phyloP scores from a whole-genome alignment of 2,113 vertebrate species.

The Hypanus sabinus region DNA sequence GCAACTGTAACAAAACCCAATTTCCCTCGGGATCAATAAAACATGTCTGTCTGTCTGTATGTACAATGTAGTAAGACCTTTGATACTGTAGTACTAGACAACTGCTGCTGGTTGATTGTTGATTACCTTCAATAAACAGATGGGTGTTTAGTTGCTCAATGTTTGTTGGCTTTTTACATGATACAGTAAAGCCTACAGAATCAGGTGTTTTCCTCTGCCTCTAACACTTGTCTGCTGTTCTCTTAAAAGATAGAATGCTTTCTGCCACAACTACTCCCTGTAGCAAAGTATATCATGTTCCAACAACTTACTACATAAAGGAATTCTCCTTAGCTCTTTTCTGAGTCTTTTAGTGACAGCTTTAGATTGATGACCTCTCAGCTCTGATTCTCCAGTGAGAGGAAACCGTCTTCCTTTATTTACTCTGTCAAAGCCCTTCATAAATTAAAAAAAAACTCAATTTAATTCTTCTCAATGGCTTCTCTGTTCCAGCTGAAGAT shows the following conservation, averaged over 20 bases:
- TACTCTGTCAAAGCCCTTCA: neutral
- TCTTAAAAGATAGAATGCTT: constrained; percentile 28
- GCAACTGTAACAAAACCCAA: no score
- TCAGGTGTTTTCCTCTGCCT: neutral
- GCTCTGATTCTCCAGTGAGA: neutral
- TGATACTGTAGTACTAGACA: no score
- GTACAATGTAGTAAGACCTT: no score
- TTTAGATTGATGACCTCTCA: constrained; percentile 6
- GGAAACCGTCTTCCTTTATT: neutral
- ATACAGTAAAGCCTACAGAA: no score
- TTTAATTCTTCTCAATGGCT: neutral
- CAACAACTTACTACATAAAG: constrained; percentile 27
- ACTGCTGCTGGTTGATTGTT: no score
- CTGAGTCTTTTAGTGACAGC: constrained; percentile 21
- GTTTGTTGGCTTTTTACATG: no score
- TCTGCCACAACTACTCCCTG: constrained; percentile 26
- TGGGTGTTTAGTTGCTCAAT: no score
- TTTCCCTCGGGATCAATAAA: no score
- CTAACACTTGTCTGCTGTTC: constrained; percentile 14
- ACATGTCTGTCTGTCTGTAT: no score
- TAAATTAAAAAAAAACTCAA: neutral
- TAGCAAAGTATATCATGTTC: constrained; percentile 10
- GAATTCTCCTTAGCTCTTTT: constrained; percentile 15
- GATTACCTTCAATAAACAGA: no score
- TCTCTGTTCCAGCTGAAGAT: neutral